Evolutionary conservation across 2,888 invertebrate species (phyloP).

Genomic region (Drosophila villosipedis): DNA sequence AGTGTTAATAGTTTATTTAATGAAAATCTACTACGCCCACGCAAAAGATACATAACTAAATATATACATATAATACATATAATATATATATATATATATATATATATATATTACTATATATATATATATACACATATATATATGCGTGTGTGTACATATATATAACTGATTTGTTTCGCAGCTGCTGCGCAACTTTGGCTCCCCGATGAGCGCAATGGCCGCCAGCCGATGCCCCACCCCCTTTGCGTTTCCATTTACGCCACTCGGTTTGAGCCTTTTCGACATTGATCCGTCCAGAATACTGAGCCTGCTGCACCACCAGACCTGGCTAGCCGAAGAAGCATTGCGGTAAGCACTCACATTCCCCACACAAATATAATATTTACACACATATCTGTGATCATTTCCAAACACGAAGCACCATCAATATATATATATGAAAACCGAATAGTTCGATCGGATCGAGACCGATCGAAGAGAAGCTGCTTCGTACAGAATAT

Average conservation of each 20-base stretch:
- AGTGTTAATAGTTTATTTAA: constrained; percentile 10
- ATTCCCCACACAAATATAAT: neutral
- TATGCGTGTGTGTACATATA: constrained; percentile 2
- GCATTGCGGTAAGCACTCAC: constrained; percentile 82
- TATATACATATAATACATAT: neutral
- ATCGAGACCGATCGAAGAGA: neutral
- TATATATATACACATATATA: no score
- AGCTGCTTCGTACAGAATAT: neutral
- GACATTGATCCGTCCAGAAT: constrained; percentile 87
- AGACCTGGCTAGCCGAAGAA: constrained; percentile 85
- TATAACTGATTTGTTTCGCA: constrained; percentile 36
- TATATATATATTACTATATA: neutral
- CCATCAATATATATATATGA: no score
- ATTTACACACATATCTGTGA: constrained; percentile 1
- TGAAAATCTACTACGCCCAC: neutral
- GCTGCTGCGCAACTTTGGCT: constrained; percentile 79
- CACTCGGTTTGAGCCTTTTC: constrained; percentile 85
- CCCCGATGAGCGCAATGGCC: constrained; percentile 67
- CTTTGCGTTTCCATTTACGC: constrained; percentile 87
- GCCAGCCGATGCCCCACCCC: constrained; percentile 86
- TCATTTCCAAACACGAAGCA: neutral
- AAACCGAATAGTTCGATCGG: neutral
- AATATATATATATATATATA: neutral
- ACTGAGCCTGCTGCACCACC: constrained; percentile 86
- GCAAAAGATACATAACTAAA: neutral